Base-by-base conservation (phyloP, 2,888 invertebrate genomes). In the Catocala nupta region DNA sequence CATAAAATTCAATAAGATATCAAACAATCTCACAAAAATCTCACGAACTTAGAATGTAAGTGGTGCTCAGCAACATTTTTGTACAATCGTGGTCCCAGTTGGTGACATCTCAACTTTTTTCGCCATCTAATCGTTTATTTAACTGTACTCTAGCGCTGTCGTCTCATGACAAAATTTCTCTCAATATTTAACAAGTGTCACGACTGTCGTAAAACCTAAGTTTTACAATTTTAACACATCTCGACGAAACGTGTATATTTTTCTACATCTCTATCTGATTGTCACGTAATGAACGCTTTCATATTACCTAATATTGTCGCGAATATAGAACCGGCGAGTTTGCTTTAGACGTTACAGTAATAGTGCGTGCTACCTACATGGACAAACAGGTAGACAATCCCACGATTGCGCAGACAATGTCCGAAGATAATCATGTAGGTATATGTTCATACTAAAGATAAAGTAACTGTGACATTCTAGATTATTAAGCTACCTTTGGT, bases 91-190 rank as follows among this genome's bases (percentile, higher is more conserved):
- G 55, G 59, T 59, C 68, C 60, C 52, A 62, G 50, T 57, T 57
- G 58, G 73, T 73, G 71, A 74, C 73, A 77, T 77, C 75, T 71
- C 56, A 63, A 59, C 61, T 67, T 71, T 47, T 67, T 77, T 76
- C 65, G 71, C 65, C 67, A 74, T 72, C 61, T 76, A 78, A 80
- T 82, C 70, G 68, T 81, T 79, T 78, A 75, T 78, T 78, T 78
- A 84, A 80, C 81, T 71, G 81, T 78, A 63, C 63, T 53, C 9
- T 45, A 60, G 10, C 49, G 60, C 48, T 73, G 73, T 78, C 71
- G 72, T 69, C 73, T 79, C 74, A 77, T 77, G 77, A 80, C 73
- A 67, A 65, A 66, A 74, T 83, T 77, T 85, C 79, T 77, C 76
- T 73, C 59, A 79, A 80, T 75, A 78, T 77, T 81, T 77, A 72